phyloP scores from a whole-genome alignment of 2,797 vertebrate species.

The Crypturellus tataupa region DNA sequence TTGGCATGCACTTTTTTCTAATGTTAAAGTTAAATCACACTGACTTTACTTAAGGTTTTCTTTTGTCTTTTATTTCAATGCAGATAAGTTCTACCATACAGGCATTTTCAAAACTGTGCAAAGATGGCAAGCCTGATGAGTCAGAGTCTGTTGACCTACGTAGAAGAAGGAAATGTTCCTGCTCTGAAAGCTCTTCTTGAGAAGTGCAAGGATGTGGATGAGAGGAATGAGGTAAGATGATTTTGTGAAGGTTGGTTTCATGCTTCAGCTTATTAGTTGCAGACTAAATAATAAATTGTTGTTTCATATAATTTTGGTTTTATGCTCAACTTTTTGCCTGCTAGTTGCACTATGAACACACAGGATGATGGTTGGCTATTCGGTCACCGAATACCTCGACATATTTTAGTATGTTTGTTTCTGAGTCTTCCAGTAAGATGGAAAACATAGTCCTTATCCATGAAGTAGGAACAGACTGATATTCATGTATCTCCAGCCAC shows the following conservation, averaged over 20 bases:
- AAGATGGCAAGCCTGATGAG: conserved; percentile 95
- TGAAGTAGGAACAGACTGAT: neutral
- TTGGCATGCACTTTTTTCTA: neutral
- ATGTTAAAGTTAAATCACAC: neutral
- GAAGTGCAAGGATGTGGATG: conserved; percentile 96
- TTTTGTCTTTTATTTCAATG: neutral
- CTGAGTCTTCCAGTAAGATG: neutral
- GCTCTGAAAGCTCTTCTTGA: conserved; percentile 92
- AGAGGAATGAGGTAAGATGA: conserved; percentile 91
- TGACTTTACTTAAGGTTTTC: neutral
- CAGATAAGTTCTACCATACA: conserved; percentile 48
- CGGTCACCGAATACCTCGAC: neutral
- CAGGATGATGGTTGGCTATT: neutral
- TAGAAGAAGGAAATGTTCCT: conserved; percentile 95
- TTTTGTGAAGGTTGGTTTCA: neutral
- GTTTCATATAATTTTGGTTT: neutral
- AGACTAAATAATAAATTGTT: neutral
- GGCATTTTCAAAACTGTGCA: neutral
- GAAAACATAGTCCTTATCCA: neutral
- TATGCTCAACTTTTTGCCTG: neutral
- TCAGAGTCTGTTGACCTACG: conserved; percentile 94
- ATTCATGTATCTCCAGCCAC: neutral
- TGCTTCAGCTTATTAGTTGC: neutral
- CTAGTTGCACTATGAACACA: neutral
- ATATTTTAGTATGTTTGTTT: neutral